Conservation (phyloP, 2,888 invertebrate genomes). For the Endotricha flammealis region DNA sequence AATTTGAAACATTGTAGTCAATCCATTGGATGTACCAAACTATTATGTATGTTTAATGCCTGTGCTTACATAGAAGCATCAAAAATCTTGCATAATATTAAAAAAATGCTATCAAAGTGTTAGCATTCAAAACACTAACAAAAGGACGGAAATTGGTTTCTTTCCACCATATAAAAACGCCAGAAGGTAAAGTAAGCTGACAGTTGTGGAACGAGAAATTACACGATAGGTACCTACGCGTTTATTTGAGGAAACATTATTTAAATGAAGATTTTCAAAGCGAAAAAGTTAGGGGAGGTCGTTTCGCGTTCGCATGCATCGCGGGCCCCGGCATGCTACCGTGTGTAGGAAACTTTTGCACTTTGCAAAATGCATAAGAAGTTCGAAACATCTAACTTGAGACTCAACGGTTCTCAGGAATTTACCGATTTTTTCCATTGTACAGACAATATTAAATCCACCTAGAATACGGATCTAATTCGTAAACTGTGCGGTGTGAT, state of each 20-base stretch:
- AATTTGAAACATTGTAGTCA: no score
- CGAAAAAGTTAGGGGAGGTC: constrained; percentile 50
- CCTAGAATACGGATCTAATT: constrained; percentile 27
- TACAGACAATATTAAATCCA: constrained; percentile 28
- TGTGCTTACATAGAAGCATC: no score
- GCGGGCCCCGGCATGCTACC: constrained; percentile 48
- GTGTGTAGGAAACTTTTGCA: constrained; percentile 59
- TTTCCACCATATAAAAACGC: constrained; percentile 17
- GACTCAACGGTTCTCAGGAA: constrained; percentile 38
- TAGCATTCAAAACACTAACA: no score
- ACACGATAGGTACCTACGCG: constrained; percentile 39
- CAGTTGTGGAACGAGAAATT: constrained; percentile 31
- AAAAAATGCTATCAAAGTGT: no score
- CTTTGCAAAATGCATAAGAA: constrained; percentile 66
- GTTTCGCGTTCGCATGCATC: constrained; percentile 49
- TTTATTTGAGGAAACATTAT: constrained; percentile 51
- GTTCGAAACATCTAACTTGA: constrained; percentile 45
- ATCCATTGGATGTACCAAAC: no score
- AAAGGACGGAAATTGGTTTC: constrained; percentile 10
- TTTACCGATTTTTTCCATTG: constrained; percentile 29
- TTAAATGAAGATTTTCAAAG: constrained; percentile 56
- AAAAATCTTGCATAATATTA: no score
- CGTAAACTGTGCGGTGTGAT: constrained; percentile 37
- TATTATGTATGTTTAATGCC: no score
- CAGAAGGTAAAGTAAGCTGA: constrained; percentile 22